Percentiles rank a stretch among this genome's conserved stretches.
These are phyloP conservation scores for Amphipyra berbera DNA, from an alignment of 2,888 invertebrate species.

Conservation along the genomic window DNA sequence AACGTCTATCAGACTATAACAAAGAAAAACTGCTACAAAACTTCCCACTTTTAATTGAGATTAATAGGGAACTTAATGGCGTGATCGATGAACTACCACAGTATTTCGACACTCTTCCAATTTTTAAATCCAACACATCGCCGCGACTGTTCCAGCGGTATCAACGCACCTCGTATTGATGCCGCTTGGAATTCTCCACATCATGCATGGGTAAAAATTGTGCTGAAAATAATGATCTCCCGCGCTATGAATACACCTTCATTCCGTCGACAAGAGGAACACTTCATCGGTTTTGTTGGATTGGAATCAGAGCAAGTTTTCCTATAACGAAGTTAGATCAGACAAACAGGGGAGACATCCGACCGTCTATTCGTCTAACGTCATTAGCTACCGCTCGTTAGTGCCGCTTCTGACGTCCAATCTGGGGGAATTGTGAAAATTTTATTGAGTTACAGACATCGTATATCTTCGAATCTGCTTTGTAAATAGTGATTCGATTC, in stretches of 20 bases:
- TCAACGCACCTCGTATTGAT: conserved; percentile 19
- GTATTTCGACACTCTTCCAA: conserved; percentile 3
- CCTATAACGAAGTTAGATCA: conserved; percentile 75
- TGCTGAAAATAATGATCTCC: conserved; percentile 45
- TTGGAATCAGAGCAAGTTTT: conserved; percentile 64
- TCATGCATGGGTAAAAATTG: conserved; percentile 35
- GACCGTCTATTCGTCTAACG: conserved; percentile 67
- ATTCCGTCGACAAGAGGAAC: conserved; percentile 24
- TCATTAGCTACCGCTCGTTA: conserved; percentile 71
- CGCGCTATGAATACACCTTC: conserved; percentile 29
- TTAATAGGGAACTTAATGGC: conserved; percentile 32
- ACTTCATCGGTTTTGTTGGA: conserved; percentile 60
- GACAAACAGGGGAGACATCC: conserved; percentile 71
- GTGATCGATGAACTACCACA: conserved; percentile 38
- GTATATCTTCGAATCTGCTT: conserved; percentile 45
- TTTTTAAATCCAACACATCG: conserved; percentile 3
- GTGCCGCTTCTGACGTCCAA: conserved; percentile 62
- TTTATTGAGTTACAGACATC: conserved; percentile 59
- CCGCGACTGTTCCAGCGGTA: background rate
- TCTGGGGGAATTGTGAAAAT: conserved; percentile 63
- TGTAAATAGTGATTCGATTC: conserved; percentile 33
- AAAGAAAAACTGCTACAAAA: conserved; percentile 12
- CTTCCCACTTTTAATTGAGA: conserved; percentile 38
- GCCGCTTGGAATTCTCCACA: conserved; percentile 29
- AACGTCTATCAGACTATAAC: conserved; percentile 2